Conservation (phyloP, 1,140 invertebrate genomes). For the Dendroctonus ponderosae region DNA sequence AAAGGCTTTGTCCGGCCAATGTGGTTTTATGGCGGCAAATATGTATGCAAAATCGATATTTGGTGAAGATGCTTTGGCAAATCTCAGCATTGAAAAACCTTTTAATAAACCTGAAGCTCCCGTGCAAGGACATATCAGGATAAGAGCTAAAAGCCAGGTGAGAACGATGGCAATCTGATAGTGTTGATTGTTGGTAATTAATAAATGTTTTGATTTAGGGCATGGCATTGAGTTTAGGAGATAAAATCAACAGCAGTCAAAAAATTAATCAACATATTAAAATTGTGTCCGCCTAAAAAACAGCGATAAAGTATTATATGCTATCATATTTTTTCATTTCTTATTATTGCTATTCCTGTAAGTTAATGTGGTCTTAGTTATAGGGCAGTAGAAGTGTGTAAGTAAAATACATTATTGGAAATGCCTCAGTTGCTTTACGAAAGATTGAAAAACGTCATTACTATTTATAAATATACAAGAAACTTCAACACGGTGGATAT, state of each 20-base stretch:
- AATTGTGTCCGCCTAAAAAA: conserved; percentile 53
- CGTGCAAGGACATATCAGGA: conserved; percentile 94
- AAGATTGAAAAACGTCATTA: too few relatives aligned
- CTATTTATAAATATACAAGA: too few relatives aligned
- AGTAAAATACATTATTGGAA: too few relatives aligned
- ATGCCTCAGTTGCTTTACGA: too few relatives aligned
- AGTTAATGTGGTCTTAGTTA: too few relatives aligned
- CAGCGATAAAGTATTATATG: neutral
- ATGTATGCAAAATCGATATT: conserved; percentile 99
- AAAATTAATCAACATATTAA: conserved; percentile 64
- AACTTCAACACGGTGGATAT: too few relatives aligned
- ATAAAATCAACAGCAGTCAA: conserved; percentile 94
- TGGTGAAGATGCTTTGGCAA: conserved; percentile 97
- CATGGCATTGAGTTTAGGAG: conserved; percentile 94
- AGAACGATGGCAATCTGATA: neutral
- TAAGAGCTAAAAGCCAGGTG: conserved; percentile 96
- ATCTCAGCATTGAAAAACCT: conserved; percentile 96
- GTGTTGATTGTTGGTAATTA: conserved; percentile 26
- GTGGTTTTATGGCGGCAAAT: conserved; percentile 99
- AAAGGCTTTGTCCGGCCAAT: conserved; percentile 92
- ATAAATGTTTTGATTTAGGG: conserved; percentile 62
- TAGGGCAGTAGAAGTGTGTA: too few relatives aligned
- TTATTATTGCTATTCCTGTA: neutral
- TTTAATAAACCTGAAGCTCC: conserved; percentile 81
- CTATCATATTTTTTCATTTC: conserved; percentile 8